Evolutionary conservation across 2,888 invertebrate species (phyloP), one percentile per base, ranked within the genome.

Genomic region (Melanotus villosus): DNA sequence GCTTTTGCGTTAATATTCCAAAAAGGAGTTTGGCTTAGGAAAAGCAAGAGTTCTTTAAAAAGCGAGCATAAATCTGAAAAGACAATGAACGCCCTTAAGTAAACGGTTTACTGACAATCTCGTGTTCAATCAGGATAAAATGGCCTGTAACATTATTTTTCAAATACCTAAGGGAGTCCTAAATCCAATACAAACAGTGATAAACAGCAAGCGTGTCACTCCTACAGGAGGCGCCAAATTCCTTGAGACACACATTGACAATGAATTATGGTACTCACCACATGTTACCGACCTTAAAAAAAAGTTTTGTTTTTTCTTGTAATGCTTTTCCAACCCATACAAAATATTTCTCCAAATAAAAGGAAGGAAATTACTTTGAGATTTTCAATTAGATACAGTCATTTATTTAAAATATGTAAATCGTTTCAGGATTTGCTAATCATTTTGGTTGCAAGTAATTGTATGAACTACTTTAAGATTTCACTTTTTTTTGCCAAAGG

Each of bases 121-220:
- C 14, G 41, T 41, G 9, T 14, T 41, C 41, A 14, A 41, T 41
- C 41, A 41, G 41, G 14, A 5, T 14, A 41, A 41, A 41, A 26
- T 26, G 26, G 26, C 41, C 18, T 2, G 16, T 41, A 41, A 14
- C 41, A 41, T 18, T 41, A 41, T 41, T 41, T 41, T 41, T 41
- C 41, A 41, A 41, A 41, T 41, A 41, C 41, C 41, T 41, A 18
- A 14, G 41, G 41, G 41, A 38, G 41, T 14, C 41, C 18, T 41
- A 41, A 26, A 18, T 41, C 41, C 41, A 41, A 41, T 41, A 41
- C 14, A 41, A 41, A 41, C 41, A 41, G 41, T 41, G 41, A 41
- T 41, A 41, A 41, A 41, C 41, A 41, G 14, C 41, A 41, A 18
- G 16, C 41, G 41, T 41, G 41, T 41, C 41, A 18, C 18, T 41